A percentile compares a stretch with the other conserved stretches of the same genome.
Evolutionary conservation across 2,888 invertebrate genomes (phyloP).

Genomic region (Synanthedon myopaeformis): DNA sequence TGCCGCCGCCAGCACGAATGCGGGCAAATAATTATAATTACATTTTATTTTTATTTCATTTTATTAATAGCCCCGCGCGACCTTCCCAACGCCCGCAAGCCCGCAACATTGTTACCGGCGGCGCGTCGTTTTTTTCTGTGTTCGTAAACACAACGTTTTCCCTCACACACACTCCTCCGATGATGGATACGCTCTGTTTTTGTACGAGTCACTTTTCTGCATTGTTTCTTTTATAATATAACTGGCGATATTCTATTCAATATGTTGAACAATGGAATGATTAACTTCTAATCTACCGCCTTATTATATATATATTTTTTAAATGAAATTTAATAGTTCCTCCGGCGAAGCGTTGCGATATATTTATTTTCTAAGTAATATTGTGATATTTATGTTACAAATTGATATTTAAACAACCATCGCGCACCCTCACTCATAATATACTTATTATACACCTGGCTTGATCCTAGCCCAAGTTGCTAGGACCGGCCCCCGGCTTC

Average conservation of each 20-base stretch:
- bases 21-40: slow-evolving; percentile 66
- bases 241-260: slow-evolving; percentile 24
- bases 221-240: slow-evolving; percentile 14
- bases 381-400: no score
- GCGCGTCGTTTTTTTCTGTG: slow-evolving; percentile 11
- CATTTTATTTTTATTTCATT: slow-evolving; percentile 56
- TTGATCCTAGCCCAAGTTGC: no score
- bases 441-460: no score
- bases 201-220: not conserved
- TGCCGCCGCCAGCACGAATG: slow-evolving; percentile 49
- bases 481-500: no score
- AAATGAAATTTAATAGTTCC: not conserved
- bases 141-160: not conserved
- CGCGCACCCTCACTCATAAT: no score
- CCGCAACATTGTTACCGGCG: slow-evolving; percentile 22
- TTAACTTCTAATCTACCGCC: slow-evolving; percentile 33
- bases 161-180: not conserved
- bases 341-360: not conserved
- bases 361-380: not conserved
- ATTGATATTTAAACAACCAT: no score
- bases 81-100: slow-evolving; percentile 21
- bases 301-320: slow-evolving; percentile 35
- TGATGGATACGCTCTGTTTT: not conserved
- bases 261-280: slow-evolving; percentile 37
- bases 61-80: slow-evolving; percentile 36